phyloP scores from a whole-genome alignment of 2,797 vertebrate genomes.

The Orestias chungarensis region DNA sequence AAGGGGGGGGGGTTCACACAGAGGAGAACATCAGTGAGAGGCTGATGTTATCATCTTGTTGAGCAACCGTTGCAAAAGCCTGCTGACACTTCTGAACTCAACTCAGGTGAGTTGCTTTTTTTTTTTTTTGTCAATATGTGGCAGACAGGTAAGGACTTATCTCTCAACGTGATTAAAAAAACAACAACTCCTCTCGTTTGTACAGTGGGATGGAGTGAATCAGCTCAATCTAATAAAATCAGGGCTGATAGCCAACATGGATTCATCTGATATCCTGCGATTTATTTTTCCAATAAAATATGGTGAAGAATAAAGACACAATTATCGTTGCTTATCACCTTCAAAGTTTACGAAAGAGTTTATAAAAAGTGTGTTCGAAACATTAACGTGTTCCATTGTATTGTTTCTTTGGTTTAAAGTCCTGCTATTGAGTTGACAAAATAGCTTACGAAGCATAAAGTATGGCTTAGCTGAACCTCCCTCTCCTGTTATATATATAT shows the following conservation, averaged over 20 bases:
- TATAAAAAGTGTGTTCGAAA: no score
- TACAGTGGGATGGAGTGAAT: neutral
- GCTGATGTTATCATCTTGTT: slow-evolving; percentile 17
- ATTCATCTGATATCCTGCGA: neutral
- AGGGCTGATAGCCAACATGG: neutral
- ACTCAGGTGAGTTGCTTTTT: slow-evolving; percentile 45
- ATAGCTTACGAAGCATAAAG: neutral
- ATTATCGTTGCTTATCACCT: no score
- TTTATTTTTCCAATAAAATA: no score
- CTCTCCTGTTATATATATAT: no score
- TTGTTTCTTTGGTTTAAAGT: no score
- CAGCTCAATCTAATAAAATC: slow-evolving; percentile 2
- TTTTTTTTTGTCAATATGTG: slow-evolving; percentile 8
- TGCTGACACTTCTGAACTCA: slow-evolving; percentile 12
- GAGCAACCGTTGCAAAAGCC: slow-evolving; percentile 36
- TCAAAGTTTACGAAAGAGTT: no score
- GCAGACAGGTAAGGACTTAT: slow-evolving; percentile 16
- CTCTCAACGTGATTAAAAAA: slow-evolving; percentile 11
- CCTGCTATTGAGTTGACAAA: no score
- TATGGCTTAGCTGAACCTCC: neutral
- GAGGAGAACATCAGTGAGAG: neutral
- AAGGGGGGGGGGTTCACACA: slow-evolving; percentile 14
- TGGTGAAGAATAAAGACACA: no score
- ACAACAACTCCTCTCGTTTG: neutral
- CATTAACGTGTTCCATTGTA: no score